A percentile compares a stretch with the other conserved stretches of the same genome.
Evolutionary conservation across 2,113 vertebrate genomes (phyloP).

Genomic region (Phalacrocorax carbo): DNA sequence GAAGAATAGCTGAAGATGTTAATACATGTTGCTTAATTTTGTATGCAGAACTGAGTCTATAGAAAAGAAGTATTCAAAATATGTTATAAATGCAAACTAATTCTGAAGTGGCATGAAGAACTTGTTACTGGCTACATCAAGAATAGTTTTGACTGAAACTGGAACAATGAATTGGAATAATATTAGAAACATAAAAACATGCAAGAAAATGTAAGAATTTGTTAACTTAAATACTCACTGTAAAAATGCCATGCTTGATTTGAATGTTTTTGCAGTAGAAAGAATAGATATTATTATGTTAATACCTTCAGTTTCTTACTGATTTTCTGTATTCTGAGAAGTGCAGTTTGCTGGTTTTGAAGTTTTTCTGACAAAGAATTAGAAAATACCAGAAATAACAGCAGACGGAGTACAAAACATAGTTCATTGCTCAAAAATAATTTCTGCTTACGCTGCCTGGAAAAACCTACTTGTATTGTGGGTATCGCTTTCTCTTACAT

Average conservation of each 20-base stretch:
- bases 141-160: background rate
- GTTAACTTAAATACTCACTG: background rate
- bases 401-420: background rate
- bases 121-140: background rate
- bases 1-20: background rate
- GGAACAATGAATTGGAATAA: background rate
- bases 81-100: background rate
- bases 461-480: background rate
- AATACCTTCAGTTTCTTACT: background rate
- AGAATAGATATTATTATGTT: background rate
- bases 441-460: background rate
- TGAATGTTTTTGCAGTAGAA: background rate
- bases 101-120: background rate
- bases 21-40: background rate
- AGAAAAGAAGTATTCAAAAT: background rate
- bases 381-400: background rate
- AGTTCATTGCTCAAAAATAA: background rate
- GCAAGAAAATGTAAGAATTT: background rate
- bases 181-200: background rate
- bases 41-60: background rate
- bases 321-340: background rate
- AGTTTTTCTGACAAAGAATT: background rate
- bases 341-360: background rate
- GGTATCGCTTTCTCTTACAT: background rate
- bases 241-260: background rate